Base-by-base conservation (phyloP, 2,113 vertebrate species). In the Ariopsis seemanni region DNA sequence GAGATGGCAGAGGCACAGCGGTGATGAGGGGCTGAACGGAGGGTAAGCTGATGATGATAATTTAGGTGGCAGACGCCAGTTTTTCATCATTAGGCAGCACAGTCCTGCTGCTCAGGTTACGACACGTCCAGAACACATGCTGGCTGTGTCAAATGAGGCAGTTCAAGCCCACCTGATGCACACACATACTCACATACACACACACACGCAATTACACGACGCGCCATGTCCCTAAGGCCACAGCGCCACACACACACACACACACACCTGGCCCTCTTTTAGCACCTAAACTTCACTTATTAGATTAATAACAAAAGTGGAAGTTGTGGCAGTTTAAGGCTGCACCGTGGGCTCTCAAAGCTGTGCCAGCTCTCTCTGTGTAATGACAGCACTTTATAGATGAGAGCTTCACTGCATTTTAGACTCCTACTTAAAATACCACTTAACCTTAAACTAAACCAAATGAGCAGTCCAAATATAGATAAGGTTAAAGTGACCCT, bases 61-160 rank as follows among this genome's bases (percentile, higher is more conserved):
- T 89, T 87, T 91, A 87, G 87, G 88, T 88, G 86, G 85, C 88
- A 88, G 89, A 90, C 86, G 89, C 81, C 91, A 86, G 90, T 92
- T 90, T 92, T 90, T 90, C 89, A 90, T 92, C 91, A 91, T 92
- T 92, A 92, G 90, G 50, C 85, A 58, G 53, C 78, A 77, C 84
- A 63, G 86, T 91, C 91, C 91, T 90, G 90, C 91, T 89, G 92
- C 85, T 91, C 87, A 88, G 91, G 92, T 92, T 90, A 92, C 58
- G 86, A 91, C 91, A 91, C 85, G 90, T 91, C 90, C 91, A 91
- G 89, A 91, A 90, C 90, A 78, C 92, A 91, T 87, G 91, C 92
- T 92, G 92, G 86, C 92, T 89, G 90, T 92, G 91, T 92, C 91
- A 91, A 93, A 92, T 93, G 92, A 92, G 90, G 86, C 91, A 92